phyloP scores from a whole-genome alignment of 1,140 invertebrate genomes.

The Alviniconcha marisindica region DNA sequence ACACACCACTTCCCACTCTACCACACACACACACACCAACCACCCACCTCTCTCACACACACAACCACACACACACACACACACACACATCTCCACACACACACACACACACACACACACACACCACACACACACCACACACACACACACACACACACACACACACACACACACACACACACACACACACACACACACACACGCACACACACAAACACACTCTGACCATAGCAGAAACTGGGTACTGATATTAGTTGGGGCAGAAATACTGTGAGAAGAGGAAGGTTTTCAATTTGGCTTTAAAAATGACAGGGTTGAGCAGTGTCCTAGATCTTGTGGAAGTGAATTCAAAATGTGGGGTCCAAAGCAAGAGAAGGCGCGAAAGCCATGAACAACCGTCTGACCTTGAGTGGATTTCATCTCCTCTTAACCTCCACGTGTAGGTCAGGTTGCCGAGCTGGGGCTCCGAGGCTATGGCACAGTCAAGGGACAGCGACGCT shows the following conservation, averaged over 20 bases:
- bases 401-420: constrained; percentile 8
- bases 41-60: no score
- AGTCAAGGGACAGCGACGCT: background rate
- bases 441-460: constrained; percentile 20
- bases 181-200: constrained; percentile 13
- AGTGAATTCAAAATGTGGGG: no score
- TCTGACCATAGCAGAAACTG: background rate
- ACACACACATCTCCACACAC: background rate
- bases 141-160: background rate
- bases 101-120: background rate
- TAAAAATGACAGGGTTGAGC: no score
- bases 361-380: background rate
- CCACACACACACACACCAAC: no score
- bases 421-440: background rate
- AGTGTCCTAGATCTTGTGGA: no score
- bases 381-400: no score
- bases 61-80: background rate
- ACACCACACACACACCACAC: no score
- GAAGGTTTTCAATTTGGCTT: no score
- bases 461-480: background rate
- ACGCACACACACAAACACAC: background rate
- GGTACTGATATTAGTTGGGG: no score
- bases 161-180: background rate
- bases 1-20: no score
- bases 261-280: no score